Evolutionary conservation across 2,797 vertebrate species (phyloP).

Genomic region (Leptoclinus maculatus): DNA sequence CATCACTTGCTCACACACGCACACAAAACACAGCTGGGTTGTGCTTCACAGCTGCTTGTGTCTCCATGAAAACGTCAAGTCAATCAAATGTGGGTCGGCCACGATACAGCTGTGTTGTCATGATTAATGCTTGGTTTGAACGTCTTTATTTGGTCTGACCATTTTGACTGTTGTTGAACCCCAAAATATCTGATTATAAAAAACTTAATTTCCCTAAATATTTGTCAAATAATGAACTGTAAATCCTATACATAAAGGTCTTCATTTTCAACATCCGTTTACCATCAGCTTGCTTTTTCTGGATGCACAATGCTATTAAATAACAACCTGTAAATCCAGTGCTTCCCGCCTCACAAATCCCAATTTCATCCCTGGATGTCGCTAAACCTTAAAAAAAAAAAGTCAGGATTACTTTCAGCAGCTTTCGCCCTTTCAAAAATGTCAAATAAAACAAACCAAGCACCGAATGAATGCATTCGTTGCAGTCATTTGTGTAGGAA

Average conservation of each 20-base stretch:
- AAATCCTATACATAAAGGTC: neutral
- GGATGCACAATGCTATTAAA: constrained; percentile 5
- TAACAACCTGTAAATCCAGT: neutral
- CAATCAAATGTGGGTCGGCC: neutral
- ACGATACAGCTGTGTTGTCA: neutral
- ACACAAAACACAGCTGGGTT: neutral
- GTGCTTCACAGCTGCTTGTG: constrained; percentile 4
- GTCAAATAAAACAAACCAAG: constrained; percentile 14
- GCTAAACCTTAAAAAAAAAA: neutral
- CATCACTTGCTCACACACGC: constrained; percentile 12
- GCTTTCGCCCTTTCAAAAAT: neutral
- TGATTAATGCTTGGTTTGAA: neutral
- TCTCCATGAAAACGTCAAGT: neutral
- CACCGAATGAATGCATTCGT: neutral
- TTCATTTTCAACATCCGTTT: neutral
- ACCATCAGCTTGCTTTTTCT: neutral
- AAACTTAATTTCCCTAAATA: too few species aligned
- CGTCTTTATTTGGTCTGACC: neutral
- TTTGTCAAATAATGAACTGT: neutral
- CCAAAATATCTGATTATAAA: neutral
- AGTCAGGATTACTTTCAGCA: neutral
- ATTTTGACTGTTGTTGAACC: neutral
- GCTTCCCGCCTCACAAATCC: neutral
- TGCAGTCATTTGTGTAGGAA: constrained; percentile 6
- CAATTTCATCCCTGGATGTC: neutral